Evolutionary conservation across 1,140 invertebrate species (phyloP), one percentile per base, ranked within the genome.

Genomic region (Nasonia vitripennis): DNA sequence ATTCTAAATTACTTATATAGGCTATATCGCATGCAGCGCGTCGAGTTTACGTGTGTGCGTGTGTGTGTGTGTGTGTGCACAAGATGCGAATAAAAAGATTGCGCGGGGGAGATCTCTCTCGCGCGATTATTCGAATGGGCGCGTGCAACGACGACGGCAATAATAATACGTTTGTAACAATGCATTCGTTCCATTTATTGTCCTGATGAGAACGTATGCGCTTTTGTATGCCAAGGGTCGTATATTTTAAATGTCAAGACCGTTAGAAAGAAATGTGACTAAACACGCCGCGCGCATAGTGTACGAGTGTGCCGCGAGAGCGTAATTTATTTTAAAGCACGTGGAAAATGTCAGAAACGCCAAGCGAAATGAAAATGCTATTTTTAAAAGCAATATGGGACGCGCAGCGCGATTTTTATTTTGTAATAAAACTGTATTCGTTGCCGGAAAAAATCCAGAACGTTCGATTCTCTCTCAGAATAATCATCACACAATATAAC

Each of bases 181-280:
- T 7, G 55, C 7, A n/a, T 62, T 75, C 4, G 73, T 20, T 74
- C 71, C 34, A 74, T 74, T 37, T 37, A 37, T 74, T 41, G 71
- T 75, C 20, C 73, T 37, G 73, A 75, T 75, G 73, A 75, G 14
- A 75, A 34, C 2, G 37, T n/a, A 34, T 17, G 31, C 71, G 31
- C 71, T 74, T 74, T 45, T 75, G 31, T 75, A 9, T 75, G 73
- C 73, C 73, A 75, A 75, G 73, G 73, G 37, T 75, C 73, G 73
- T 75, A 75, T 45, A 75, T 75, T 75, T 75, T 75, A 41, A 75
- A 75, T 75, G 73, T 75, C 73, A 75, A 75, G 37, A 20, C 34
- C 37, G 17, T 75, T 75, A 45, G 73, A 75, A 45, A 41, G 73
- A 75, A 75, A 75, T 41, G 73, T 31, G 70, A 17, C 70, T 71